These are phyloP conservation scores for Orius insidiosus DNA, from an alignment of 1,140 invertebrate species.

Conservation along the genomic window DNA sequence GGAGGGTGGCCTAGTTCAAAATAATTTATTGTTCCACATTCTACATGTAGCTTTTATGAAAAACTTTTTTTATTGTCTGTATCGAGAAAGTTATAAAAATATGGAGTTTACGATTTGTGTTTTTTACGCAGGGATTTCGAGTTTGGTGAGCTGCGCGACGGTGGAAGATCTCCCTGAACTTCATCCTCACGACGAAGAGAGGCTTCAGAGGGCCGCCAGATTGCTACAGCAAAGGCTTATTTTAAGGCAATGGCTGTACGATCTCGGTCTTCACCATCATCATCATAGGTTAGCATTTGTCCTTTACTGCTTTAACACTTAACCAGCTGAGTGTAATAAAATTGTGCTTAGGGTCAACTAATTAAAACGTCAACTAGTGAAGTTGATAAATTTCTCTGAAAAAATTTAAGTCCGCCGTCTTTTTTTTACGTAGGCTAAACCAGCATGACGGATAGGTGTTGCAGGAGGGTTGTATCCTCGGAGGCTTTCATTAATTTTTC, in stretches of 20 bases:
- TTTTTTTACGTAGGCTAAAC: no score
- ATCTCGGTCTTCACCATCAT: slow-evolving; percentile 52
- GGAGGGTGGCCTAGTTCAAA: no score
- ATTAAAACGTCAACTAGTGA: slow-evolving; percentile 1
- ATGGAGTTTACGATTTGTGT: background rate
- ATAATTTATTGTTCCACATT: no score
- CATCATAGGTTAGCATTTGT: slow-evolving; percentile 47
- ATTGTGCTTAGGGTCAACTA: no score
- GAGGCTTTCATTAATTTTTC: no score
- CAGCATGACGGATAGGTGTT: no score
- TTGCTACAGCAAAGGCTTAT: slow-evolving; percentile 62
- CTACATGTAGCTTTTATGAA: no score
- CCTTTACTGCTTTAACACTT: no score
- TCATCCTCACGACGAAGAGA: slow-evolving; percentile 58
- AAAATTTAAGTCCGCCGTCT: no score
- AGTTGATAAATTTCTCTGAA: slow-evolving; percentile 65
- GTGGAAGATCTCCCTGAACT: slow-evolving; percentile 52
- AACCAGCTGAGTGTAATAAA: no score
- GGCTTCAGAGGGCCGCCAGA: slow-evolving; percentile 54
- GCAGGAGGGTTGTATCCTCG: no score
- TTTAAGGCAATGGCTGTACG: slow-evolving; percentile 58
- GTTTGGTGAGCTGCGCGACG: slow-evolving; percentile 50
- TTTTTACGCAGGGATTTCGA: slow-evolving; percentile 53
- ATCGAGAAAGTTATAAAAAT: background rate
- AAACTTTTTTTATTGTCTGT: no score